Conservation (phyloP, 1,140 invertebrate species). For the Pseudomyrmex flavicornis region DNA sequence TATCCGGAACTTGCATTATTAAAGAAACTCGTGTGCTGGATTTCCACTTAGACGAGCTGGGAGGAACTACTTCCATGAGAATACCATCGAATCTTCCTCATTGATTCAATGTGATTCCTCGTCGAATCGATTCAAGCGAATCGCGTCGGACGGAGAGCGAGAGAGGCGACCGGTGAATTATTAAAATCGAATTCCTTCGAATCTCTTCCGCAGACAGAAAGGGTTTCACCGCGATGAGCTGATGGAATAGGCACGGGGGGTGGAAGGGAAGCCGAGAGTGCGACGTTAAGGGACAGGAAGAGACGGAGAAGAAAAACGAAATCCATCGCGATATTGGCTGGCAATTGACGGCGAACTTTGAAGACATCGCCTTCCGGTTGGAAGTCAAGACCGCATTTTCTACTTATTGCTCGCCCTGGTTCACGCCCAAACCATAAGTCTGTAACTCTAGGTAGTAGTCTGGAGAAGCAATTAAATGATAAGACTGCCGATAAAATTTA, state of each 20-base stretch:
- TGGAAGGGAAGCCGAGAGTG: background rate
- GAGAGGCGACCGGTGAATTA: slow-evolving; percentile 67
- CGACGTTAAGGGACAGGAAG: slow-evolving; percentile 58
- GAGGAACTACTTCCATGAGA: slow-evolving; percentile 62
- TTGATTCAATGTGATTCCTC: slow-evolving; percentile 38
- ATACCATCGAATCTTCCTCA: slow-evolving; percentile 39
- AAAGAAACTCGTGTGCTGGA: slow-evolving; percentile 57
- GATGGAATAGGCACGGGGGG: background rate
- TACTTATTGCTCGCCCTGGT: slow-evolving; percentile 59
- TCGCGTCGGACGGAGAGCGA: slow-evolving; percentile 33
- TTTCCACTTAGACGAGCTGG: slow-evolving; percentile 48
- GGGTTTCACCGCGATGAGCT: slow-evolving; percentile 18
- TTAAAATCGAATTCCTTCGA: slow-evolving; percentile 72
- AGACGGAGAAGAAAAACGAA: slow-evolving; percentile 50
- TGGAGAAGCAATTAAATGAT: slow-evolving; percentile 49
- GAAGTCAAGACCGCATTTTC: slow-evolving; percentile 47
- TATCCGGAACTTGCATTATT: slow-evolving; percentile 60
- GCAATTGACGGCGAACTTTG: slow-evolving; percentile 70
- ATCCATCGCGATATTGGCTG: slow-evolving; percentile 65
- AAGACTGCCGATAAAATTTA: slow-evolving; percentile 20
- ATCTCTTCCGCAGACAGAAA: slow-evolving; percentile 44
- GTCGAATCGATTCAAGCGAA: slow-evolving; percentile 55
- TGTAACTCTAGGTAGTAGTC: slow-evolving; percentile 36
- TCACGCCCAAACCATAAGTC: slow-evolving; percentile 14
- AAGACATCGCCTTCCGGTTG: slow-evolving; percentile 63